phyloP scores from a whole-genome alignment of 2,797 vertebrate genomes.

The Streptopelia turtur region DNA sequence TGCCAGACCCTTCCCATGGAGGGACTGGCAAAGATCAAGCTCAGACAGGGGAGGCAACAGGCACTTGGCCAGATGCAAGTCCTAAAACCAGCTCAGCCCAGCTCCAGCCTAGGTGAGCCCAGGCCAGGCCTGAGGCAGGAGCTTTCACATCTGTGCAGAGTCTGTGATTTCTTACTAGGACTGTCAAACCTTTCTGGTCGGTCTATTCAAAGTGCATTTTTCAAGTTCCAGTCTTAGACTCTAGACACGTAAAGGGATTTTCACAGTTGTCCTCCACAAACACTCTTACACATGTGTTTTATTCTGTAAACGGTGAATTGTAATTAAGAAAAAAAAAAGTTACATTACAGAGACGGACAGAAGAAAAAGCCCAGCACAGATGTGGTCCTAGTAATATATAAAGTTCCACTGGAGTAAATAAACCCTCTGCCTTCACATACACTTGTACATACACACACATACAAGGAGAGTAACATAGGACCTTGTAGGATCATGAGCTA shows the following conservation, averaged over 20 bases:
- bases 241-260: background rate
- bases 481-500: background rate
- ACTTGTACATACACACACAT: background rate
- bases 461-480: background rate
- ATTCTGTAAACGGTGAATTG: background rate
- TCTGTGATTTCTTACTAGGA: background rate
- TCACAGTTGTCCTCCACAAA: background rate
- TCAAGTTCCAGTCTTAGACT: background rate
- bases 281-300: background rate
- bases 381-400: background rate
- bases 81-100: background rate
- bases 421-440: background rate
- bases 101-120: background rate
- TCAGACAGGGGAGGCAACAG: background rate
- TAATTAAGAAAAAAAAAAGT: background rate
- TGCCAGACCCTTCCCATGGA: rapidly evolving
- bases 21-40: background rate
- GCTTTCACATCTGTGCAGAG: rapidly evolving
- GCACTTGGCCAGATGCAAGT: rapidly evolving
- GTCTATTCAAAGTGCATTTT: background rate
- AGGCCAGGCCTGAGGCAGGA: rapidly evolving
- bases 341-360: background rate
- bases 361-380: background rate
- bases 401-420: background rate
- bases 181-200: background rate